These are phyloP conservation scores for Volucella bombylans DNA, from an alignment of 2,888 invertebrate genomes.

Conservation along the genomic window DNA sequence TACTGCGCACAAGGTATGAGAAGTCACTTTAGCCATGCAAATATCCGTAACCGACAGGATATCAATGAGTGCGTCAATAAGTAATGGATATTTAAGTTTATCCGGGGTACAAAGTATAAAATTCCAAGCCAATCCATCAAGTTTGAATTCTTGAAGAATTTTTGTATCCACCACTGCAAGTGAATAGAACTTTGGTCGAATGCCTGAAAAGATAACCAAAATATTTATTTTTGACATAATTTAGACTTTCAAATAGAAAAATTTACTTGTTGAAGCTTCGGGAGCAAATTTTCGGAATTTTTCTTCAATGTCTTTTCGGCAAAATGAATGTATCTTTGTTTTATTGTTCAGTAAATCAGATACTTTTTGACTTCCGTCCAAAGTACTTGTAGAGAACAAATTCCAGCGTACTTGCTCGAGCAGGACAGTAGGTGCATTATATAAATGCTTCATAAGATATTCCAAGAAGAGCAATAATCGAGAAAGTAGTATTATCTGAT, in stretches of 20 bases:
- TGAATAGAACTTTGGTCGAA: constrained; percentile 96
- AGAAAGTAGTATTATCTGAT: constrained; percentile 91
- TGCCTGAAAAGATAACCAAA: constrained; percentile 81
- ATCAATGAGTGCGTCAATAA: constrained; percentile 93
- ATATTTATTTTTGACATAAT: constrained; percentile 82
- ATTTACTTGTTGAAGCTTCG: constrained; percentile 79
- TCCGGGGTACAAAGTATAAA: constrained; percentile 96
- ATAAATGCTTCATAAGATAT: constrained; percentile 96
- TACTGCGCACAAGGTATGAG: constrained; percentile 89
- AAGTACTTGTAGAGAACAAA: constrained; percentile 86
- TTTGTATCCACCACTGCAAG: constrained; percentile 88
- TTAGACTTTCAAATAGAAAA: constrained; percentile 1
- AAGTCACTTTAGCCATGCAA: constrained; percentile 84
- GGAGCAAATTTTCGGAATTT: constrained; percentile 86
- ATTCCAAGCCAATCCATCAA: constrained; percentile 96
- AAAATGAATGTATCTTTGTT: constrained; percentile 87
- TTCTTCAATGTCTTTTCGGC: constrained; percentile 89
- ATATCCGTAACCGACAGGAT: constrained; percentile 92
- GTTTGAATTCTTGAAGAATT: constrained; percentile 91
- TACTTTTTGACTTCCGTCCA: constrained; percentile 84
- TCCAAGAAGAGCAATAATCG: constrained; percentile 93
- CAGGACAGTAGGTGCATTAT: constrained; percentile 93
- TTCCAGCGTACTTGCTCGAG: constrained; percentile 95
- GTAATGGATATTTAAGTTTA: constrained; percentile 92
- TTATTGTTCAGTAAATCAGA: constrained; percentile 83